These are phyloP conservation scores for Argyra leucocephala DNA, from an alignment of 2,888 invertebrate genomes.

Conservation along the genomic window DNA sequence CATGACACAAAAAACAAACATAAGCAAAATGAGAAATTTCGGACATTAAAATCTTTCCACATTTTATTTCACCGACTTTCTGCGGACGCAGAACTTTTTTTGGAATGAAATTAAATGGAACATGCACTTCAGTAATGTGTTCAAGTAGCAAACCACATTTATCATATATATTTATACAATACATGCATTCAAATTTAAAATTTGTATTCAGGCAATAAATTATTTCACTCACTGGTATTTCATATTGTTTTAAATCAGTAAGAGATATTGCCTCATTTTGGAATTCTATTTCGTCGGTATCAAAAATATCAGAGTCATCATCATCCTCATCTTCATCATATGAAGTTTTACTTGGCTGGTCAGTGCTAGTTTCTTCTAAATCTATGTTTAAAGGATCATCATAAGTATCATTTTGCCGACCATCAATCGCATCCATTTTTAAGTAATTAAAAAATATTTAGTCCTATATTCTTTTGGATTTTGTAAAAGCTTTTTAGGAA, in stretches of 20 bases:
- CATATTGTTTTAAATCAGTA: background rate
- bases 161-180: background rate
- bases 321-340: background rate
- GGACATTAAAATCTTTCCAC: slow-evolving; percentile 1
- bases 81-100: background rate
- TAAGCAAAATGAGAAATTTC: background rate
- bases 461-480: too few relatives aligned
- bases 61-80: background rate
- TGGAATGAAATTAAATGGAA: slow-evolving; percentile 1
- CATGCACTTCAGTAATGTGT: background rate
- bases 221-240: background rate
- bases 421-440: too few relatives aligned
- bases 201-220: background rate
- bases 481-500: too few relatives aligned
- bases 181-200: slow-evolving; percentile 5
- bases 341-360: background rate
- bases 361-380: background rate
- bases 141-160: background rate
- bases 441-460: too few relatives aligned
- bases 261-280: background rate
- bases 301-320: background rate
- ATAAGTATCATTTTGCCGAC: too few relatives aligned
- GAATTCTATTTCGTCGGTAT: background rate
- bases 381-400: too few relatives aligned
- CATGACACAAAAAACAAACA: background rate